Evolutionary conservation across 2,113 vertebrate genomes (phyloP).

Genomic region (Theristicus caerulescens): DNA sequence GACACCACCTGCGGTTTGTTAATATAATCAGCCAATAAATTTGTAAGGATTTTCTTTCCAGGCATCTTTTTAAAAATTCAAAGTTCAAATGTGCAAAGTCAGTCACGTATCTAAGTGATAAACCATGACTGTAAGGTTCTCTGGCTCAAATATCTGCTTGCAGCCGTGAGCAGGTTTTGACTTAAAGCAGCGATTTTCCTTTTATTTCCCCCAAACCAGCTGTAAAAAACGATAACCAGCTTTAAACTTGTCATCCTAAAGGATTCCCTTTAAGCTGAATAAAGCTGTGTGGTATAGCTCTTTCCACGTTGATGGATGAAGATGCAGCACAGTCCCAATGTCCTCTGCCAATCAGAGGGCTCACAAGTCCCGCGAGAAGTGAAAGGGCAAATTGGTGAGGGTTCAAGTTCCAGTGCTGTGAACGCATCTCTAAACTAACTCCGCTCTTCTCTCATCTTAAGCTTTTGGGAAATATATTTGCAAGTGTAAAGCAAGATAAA

Average conservation of each 20-base stretch:
- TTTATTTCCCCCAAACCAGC: slow-evolving; percentile 46
- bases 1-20: background rate
- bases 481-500: slow-evolving; percentile 45
- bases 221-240: slow-evolving; percentile 51
- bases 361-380: background rate
- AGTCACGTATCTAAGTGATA: background rate
- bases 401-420: background rate
- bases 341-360: background rate
- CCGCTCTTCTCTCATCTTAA: background rate
- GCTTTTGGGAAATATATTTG: slow-evolving; percentile 50
- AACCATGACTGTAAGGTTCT: background rate
- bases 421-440: background rate
- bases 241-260: slow-evolving; percentile 53
- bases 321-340: background rate
- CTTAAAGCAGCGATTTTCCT: slow-evolving; percentile 34
- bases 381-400: background rate
- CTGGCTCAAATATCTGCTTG: slow-evolving; percentile 15
- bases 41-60: background rate
- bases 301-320: background rate
- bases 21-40: background rate
- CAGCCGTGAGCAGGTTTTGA: slow-evolving; percentile 26
- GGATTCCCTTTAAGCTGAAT: slow-evolving; percentile 10
- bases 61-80: slow-evolving; percentile 2
- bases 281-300: background rate
- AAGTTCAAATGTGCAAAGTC: slow-evolving; percentile 38